These are phyloP conservation scores for Cheilosia soror DNA, from an alignment of 2,888 invertebrate genomes.

Conservation along the genomic window DNA sequence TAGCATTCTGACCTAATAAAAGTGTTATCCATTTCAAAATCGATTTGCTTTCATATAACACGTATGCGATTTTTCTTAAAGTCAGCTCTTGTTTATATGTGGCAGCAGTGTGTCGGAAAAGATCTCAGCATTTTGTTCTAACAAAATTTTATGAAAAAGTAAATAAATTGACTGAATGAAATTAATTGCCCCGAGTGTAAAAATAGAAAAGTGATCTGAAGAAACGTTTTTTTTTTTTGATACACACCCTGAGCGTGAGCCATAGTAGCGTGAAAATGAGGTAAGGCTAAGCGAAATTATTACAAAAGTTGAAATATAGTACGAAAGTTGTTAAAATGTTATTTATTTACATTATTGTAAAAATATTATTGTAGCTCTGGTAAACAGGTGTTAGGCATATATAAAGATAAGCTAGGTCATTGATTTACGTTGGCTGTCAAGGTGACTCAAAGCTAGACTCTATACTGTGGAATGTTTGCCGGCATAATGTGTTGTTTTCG, in stretches of 20 bases:
- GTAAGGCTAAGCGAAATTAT: constrained; percentile 35
- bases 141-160: constrained; percentile 16
- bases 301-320: not conserved
- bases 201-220: constrained; percentile 63
- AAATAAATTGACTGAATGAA: constrained; percentile 28
- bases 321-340: not conserved
- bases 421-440: constrained; percentile 26
- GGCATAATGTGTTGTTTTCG: constrained; percentile 17
- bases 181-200: constrained; percentile 38
- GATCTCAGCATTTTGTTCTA: not conserved
- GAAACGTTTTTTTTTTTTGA: not conserved
- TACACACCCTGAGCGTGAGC: constrained; percentile 1
- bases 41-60: constrained; percentile 10
- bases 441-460: constrained; percentile 11
- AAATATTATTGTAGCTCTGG: not conserved
- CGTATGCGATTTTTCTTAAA: not conserved
- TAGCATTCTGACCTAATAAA: constrained; percentile 8
- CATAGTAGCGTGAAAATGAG: constrained; percentile 47
- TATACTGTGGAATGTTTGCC: constrained; percentile 13
- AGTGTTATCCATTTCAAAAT: constrained; percentile 16
- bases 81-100: not conserved
- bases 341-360: constrained; percentile 6
- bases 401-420: not conserved
- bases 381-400: constrained; percentile 21
- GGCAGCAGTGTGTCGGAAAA: not conserved